Base-by-base conservation (phyloP, 2,797 vertebrate species). In the Schizopygopsis malacanthus region DNA sequence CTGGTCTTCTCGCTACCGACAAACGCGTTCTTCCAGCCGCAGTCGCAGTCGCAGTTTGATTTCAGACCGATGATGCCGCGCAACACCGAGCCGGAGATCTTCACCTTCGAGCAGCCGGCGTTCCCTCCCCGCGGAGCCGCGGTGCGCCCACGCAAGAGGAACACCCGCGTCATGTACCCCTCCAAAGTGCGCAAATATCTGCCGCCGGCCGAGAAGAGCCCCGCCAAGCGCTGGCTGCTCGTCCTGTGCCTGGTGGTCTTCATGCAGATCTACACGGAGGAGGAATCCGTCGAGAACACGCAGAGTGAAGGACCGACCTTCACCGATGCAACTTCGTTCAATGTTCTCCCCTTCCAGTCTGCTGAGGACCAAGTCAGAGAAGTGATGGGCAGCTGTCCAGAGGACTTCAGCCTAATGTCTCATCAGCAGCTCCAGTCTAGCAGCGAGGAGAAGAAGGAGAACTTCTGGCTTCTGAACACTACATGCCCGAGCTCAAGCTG, bases 151-250 rank as follows among this genome's bases (percentile, higher is more conserved):
- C 93, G 92, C 89, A 95, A 91, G 91, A 94, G 92, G 87, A 92
- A 92, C 86, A 92, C 90, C 4, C 93, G 95, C 73, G 95, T 96
- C 2, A 93, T 95, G 94, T 96, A 96, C 88, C 95, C 95, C 0
- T 92, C 95, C 3, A 94, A 94, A 4, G 94, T 96, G 79, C 95
- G 93, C 90, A 95, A 95, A 93, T 94, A 96, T 77, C 94, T 96
- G 0, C 95, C 95, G 0, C 93, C 93, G 0, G 93, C 92, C 4
- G 95, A 96, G 94, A 93, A 85, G 90, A 95, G 89, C 91, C 90
- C 85, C 0, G 95, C 92, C 75, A 95, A 95, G 90, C 94, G 95
- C 71, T 95, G 94, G 94, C 91, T 96, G 87, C 5, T 96, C 20
- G 33, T 91, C 43, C 93, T 96, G 85, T 91, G 91, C 70, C 93